phyloP scores from a whole-genome alignment of 1,140 invertebrate genomes.

The Pogonognathellus flavescens region DNA sequence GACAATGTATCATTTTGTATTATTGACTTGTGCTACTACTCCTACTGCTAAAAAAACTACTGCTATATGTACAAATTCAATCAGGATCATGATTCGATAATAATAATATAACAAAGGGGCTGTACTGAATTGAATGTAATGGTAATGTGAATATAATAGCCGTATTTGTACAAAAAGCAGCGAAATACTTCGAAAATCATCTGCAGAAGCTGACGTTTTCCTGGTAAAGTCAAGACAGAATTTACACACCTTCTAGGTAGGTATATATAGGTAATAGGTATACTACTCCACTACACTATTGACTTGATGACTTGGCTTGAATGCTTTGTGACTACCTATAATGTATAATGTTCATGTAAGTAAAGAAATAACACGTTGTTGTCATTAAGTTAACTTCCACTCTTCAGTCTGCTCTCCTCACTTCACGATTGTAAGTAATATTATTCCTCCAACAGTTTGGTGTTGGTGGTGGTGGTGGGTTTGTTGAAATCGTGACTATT shows the following conservation, averaged over 20 bases:
- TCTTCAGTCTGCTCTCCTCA: background rate
- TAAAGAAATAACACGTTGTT: conserved; percentile 3
- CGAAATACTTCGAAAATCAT: background rate
- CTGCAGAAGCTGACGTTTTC: conserved; percentile 39
- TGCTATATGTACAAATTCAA: background rate
- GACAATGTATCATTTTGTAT: no score
- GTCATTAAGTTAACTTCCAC: conserved; percentile 19
- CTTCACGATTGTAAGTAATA: no score
- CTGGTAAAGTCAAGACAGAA: conserved; percentile 22
- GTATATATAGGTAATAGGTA: background rate
- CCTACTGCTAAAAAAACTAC: no score
- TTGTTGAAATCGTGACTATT: conserved; percentile 30
- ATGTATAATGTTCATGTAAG: no score
- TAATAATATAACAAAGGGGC: background rate
- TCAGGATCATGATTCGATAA: background rate
- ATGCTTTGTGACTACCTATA: background rate
- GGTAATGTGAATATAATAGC: background rate
- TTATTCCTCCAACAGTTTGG: no score
- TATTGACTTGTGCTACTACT: no score
- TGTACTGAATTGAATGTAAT: background rate
- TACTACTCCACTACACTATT: no score
- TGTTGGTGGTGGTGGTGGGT: background rate
- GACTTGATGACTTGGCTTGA: background rate
- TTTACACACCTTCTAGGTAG: background rate
- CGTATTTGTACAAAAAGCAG: background rate